These are phyloP conservation scores for Crematogaster levior DNA, from an alignment of 2,888 invertebrate species.

Conservation along the genomic window DNA sequence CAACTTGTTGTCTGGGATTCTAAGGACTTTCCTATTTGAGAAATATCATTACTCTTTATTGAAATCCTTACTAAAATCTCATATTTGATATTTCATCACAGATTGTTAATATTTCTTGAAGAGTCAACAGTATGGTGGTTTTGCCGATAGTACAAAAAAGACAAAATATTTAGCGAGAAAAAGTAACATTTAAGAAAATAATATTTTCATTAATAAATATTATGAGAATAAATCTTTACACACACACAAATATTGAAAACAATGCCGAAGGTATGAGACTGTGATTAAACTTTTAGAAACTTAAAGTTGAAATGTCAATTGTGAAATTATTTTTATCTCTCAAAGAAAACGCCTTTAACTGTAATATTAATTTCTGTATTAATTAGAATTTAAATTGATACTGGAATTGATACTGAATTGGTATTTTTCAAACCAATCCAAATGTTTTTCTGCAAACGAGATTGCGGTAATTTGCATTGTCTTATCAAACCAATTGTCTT, in stretches of 20 bases:
- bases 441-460: not conserved
- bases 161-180: not conserved
- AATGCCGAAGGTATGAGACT: not conserved
- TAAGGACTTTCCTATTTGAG: constrained; percentile 43
- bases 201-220: constrained; percentile 3
- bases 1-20: constrained; percentile 31
- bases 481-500: not conserved
- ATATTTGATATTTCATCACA: not conserved
- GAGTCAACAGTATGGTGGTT: not conserved
- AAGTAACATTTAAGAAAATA: not conserved
- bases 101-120: constrained; percentile 30
- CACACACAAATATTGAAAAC: not conserved
- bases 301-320: not conserved
- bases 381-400: not conserved
- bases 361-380: not conserved
- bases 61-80: constrained; percentile 37
- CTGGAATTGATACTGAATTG: no score
- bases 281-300: not conserved
- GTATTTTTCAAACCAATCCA: not conserved
- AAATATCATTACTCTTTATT: constrained; percentile 37
- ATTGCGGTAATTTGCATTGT: not conserved
- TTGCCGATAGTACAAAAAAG: not conserved
- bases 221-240: not conserved
- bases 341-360: not conserved
- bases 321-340: not conserved